Conservation (phyloP, 2,797 vertebrate genomes). For the Sebastolobus altivelis region DNA sequence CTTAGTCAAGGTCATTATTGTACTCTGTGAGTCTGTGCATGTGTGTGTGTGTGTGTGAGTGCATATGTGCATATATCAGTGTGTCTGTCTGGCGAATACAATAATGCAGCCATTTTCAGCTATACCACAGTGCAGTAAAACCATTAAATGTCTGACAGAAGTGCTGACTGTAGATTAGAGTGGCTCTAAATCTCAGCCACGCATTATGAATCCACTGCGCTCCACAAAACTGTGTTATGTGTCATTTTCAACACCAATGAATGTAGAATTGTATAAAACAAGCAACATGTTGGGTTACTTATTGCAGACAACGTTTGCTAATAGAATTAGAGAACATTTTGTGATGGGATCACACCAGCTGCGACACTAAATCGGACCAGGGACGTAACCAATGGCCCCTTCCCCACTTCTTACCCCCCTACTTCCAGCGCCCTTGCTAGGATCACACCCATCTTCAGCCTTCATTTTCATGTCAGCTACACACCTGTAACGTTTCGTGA, state of each 20-base stretch:
- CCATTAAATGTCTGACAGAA: slow-evolving; percentile 72
- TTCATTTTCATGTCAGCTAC: neutral
- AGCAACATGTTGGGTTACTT: slow-evolving; percentile 28
- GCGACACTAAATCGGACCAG: neutral
- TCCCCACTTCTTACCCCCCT: neutral
- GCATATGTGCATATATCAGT: slow-evolving; percentile 45
- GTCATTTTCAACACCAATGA: slow-evolving; percentile 44
- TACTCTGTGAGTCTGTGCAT: slow-evolving; percentile 33
- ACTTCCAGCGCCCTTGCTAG: neutral
- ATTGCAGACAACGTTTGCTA: slow-evolving; percentile 20
- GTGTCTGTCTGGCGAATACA: slow-evolving; percentile 56
- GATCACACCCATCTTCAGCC: neutral
- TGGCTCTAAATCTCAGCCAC: slow-evolving; percentile 59
- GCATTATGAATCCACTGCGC: slow-evolving; percentile 49
- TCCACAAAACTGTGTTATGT: slow-evolving; percentile 40
- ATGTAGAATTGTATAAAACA: slow-evolving; percentile 19
- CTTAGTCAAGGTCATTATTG: slow-evolving; percentile 78
- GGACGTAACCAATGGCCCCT: too few species aligned
- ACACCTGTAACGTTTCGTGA: too few species aligned
- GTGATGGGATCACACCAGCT: neutral
- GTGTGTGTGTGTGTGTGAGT: slow-evolving; percentile 35
- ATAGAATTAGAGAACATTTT: neutral
- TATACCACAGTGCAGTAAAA: slow-evolving; percentile 66
- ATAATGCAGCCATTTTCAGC: slow-evolving; percentile 70
- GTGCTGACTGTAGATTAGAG: slow-evolving; percentile 74